Base-by-base conservation (phyloP, 2,888 invertebrate species). In the Drosophila monieri region DNA sequence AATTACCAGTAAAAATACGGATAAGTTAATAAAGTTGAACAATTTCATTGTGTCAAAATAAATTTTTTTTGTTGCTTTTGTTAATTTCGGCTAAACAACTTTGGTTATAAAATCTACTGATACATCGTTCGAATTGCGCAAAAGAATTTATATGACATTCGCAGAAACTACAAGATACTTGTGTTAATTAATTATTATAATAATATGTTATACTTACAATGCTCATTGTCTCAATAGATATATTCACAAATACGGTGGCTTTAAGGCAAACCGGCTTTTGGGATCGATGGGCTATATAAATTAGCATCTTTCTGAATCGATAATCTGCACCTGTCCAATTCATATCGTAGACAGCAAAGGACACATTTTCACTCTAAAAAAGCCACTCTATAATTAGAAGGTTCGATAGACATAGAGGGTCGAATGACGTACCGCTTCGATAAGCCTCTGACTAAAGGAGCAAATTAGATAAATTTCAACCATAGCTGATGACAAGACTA, bases 381-480 rank as follows among this genome's bases (percentile, higher is more conserved):
- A 0, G n/a, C 1, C 2, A 12, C 21, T 21, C 21, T 3, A 21
- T 21, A 0, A 35, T 35, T 35, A 6, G n/a, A 2, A 12, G 35
- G n/a, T 5, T 2, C 5, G 1, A 6, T n/a, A 12, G 14, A n/a
- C n/a, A 43, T 9, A 21, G 6, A 6, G 9, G 0, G 10, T 1
- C 0, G 2, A 48, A 15, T 1, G 9, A 68, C 80, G 66, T 47
- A 90, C 90, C 48, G 88, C 80, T 51, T 75, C 75, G 6, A 84
- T 75, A 0, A 90, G 65, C 41, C 69, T 48, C 12, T 90, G 86
- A 5, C 90, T 86, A 9, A 85, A 89, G 6, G 80, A 75, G 39
- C 90, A 90, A 0, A 90, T 80, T 5, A 90, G 56, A 65, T 80
- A 89, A 0, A 90, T 88, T 23, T 90, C 88, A 0, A 67, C 58